Percentiles rank a stretch among this genome's conserved stretches.
phyloP scores from a whole-genome alignment of 2,797 vertebrate genomes.

The Cyprinodon diabolis region DNA sequence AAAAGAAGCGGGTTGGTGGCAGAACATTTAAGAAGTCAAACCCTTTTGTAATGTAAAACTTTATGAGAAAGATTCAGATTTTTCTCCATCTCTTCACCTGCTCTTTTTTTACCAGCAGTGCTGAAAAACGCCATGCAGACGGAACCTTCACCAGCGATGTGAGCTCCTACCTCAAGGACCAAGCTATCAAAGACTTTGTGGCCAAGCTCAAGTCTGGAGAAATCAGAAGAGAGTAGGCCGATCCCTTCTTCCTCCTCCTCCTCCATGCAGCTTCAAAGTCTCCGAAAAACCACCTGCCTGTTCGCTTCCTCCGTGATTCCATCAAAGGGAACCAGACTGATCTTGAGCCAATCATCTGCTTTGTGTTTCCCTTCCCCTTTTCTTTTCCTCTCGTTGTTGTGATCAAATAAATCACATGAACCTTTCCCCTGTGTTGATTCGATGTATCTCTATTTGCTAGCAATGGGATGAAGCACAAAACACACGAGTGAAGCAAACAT shows the following conservation, averaged over 20 bases:
- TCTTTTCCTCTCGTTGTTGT: conserved; percentile 47
- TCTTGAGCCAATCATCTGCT: conserved; percentile 50
- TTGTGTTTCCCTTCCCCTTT: conserved; percentile 36
- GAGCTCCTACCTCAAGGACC: conserved; percentile 91
- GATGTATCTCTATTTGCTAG: conserved; percentile 15
- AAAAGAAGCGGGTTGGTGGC: conserved; percentile 90
- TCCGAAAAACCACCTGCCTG: conserved; percentile 18
- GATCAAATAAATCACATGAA: conserved; percentile 79
- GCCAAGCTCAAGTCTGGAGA: conserved; percentile 91
- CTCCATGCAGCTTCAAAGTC: conserved; percentile 39
- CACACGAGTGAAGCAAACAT: conserved; percentile 21
- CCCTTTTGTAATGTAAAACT: not conserved
- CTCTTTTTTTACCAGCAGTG: conserved; percentile 72
- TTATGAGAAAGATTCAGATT: not conserved
- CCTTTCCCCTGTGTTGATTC: conserved; percentile 65
- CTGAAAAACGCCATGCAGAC: conserved; percentile 90
- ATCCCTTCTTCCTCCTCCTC: conserved; percentile 21
- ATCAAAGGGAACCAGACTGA: conserved; percentile 42
- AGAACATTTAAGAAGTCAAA: not conserved
- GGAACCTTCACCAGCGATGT: conserved; percentile 95
- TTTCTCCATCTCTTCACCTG: not conserved
- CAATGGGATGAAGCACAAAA: conserved; percentile 18
- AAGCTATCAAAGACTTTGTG: conserved; percentile 95
- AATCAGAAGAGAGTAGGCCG: conserved; percentile 92
- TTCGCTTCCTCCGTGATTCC: conserved; percentile 53